Base-by-base conservation (phyloP, 2,797 vertebrate genomes). In the Oreortyx pictus region DNA sequence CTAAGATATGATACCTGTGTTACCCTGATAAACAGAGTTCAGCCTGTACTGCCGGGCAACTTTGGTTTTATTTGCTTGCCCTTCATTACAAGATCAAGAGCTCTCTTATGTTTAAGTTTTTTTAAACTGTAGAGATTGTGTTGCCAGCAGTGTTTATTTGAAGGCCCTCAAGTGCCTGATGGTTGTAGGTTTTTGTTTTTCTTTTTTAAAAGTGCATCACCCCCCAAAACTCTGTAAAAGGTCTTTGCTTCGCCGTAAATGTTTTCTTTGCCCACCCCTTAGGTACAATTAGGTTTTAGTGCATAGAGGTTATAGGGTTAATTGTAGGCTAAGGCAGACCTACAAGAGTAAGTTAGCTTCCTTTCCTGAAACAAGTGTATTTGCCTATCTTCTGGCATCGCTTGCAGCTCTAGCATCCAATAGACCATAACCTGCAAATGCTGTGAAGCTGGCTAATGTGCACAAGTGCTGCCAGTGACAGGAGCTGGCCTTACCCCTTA, bases 11-110 rank as follows among this genome's bases (percentile, higher is more conserved):
- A 24, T 2, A 29, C 46, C 29, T 80, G 64, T 44, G 31, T 73
- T 84, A 59, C 57, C 24, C 65, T 80, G 49, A 57, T 14, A 90
- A 80, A 41, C 0, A 0, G n/a, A 70, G 24, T 43, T 82, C 24
- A 33, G 19, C 39, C 7, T 77, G 33, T 67, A 4, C 15, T 43
- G 35, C n/a, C 41, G 24, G 59, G 46, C 46, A 64, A 29, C 27
- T 73, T 87, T 72, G 44, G 9, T 71, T 85, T 84, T 76, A 27
- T 35, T 82, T 68, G 54, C 59, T 80, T 87, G 61, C 49, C 46
- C 18, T 54, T 57, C 16, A 29, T 15, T 47, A 15, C 41, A 82
- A 60, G 77, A 54, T 47, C 88, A 29, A 46, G 39, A 80, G 68
- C 43, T 49, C 0, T 10, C 57, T 61, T 74, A 56, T 24, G 7